Percentiles rank a stretch among this genome's conserved stretches.
Evolutionary conservation across 2,113 vertebrate species (phyloP).

Genomic region (Murina feae): DNA sequence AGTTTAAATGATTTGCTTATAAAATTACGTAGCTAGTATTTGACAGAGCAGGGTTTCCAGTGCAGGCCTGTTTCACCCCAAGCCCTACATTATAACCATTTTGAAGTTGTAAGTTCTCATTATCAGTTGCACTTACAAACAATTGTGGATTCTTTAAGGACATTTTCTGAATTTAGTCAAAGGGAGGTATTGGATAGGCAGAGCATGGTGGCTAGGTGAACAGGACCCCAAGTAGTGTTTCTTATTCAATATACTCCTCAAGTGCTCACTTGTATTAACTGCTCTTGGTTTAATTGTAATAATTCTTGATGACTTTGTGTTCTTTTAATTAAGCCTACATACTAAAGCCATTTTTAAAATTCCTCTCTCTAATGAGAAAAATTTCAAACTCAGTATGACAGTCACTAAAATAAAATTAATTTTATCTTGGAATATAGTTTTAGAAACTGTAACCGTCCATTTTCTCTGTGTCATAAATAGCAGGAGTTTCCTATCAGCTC

Average conservation of each 20-base stretch:
- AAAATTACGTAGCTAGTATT: not conserved
- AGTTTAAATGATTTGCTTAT: not conserved
- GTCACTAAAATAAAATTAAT: slow-evolving; percentile 38
- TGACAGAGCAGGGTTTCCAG: not conserved
- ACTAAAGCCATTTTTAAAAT: not conserved
- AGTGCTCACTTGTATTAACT: not conserved
- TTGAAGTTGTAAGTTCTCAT: not conserved
- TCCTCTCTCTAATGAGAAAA: slow-evolving; percentile 31
- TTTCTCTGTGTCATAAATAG: slow-evolving; percentile 26
- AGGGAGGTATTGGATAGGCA: not conserved
- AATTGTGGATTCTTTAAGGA: not conserved
- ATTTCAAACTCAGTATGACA: not conserved
- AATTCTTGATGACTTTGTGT: not conserved
- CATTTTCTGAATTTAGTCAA: not conserved
- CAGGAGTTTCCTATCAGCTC: not conserved
- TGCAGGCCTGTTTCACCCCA: not conserved
- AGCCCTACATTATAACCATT: not conserved
- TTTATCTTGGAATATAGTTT: slow-evolving; percentile 21
- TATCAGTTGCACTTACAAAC: not conserved
- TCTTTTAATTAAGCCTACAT: slow-evolving; percentile 42
- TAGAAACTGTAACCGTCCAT: not conserved
- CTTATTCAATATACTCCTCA: not conserved
- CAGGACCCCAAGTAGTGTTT: not conserved
- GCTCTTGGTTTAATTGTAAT: not conserved
- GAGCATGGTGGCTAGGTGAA: not conserved